Conservation (phyloP, 2,797 vertebrate genomes). For the Sebastes alutus region DNA sequence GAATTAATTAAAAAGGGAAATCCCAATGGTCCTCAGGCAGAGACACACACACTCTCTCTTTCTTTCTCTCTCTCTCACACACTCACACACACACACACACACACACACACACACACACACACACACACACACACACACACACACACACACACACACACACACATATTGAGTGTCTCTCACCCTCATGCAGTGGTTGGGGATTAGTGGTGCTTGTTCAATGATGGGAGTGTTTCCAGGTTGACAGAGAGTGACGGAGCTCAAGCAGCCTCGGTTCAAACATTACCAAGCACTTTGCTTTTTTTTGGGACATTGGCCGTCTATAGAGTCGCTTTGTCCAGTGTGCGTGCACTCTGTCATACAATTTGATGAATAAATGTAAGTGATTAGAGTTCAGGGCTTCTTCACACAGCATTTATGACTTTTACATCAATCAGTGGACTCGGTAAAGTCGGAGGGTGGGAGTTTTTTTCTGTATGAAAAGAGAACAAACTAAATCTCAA, state of each 20-base stretch:
- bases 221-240: slow-evolving; percentile 79
- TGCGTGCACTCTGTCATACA: background rate
- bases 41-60: slow-evolving; percentile 49
- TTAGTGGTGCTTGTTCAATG: slow-evolving; percentile 81
- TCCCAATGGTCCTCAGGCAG: slow-evolving; percentile 72
- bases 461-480: background rate
- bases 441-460: too few relatives aligned
- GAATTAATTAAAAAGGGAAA: slow-evolving; percentile 90
- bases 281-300: slow-evolving; percentile 32
- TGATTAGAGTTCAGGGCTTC: background rate
- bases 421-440: background rate
- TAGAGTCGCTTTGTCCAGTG: background rate
- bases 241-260: slow-evolving; percentile 67
- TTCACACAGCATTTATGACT: background rate
- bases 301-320: background rate
- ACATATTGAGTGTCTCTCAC: slow-evolving; percentile 81
- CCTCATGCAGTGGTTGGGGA: slow-evolving; percentile 76
- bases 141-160: slow-evolving; percentile 66
- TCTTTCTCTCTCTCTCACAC: slow-evolving; percentile 59
- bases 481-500: background rate
- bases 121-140: too few relatives aligned
- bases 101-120: slow-evolving; percentile 65
- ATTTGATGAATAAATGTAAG: background rate
- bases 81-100: slow-evolving; percentile 62
- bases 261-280: slow-evolving; percentile 59